Evolutionary conservation across 2,797 vertebrate genomes (phyloP), one percentile per base, ranked within the genome.

Genomic region (Carapus acus): DNA sequence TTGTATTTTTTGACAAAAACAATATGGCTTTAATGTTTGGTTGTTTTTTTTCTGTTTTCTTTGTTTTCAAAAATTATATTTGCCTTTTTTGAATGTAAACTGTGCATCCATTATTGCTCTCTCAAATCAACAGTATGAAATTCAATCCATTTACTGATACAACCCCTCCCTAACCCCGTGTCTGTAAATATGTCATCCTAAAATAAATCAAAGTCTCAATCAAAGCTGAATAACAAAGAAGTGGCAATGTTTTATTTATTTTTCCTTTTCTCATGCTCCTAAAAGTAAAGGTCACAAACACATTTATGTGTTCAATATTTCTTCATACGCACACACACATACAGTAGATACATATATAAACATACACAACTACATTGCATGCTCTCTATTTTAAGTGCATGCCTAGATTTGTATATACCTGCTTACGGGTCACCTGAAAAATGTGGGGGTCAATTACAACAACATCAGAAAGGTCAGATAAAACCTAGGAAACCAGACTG

Each of bases 181-280:
- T 82, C 65, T 77, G 72, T 74, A 83, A 67, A 31, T 40, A 62
- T 83, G 73, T 68, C 50, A 55, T 65, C 51, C 50, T 58, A 62
- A 70, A 83, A 78, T 79, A 80, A 83, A 85, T n/a, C 67, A 47
- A 43, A 58, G 61, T 57, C 39, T 65, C 27, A 76, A 79, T 80
- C 78, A 56, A 73, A 84, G 46, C 71, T 16, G 13, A 69, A 59
- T 54, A 62, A 70, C 78, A 64, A 53, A 79, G 74, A 69, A 81
- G 73, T 86, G 66, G 79, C 73, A 74, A 66, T 59, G 42, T 73
- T 84, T 67, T 74, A 38, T 80, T 81, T 71, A 46, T 51, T 58
- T 69, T 61, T 40, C 17, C 20, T 15, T 56, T 66, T 46, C 40
- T 58, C 58, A 85, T 84, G 84, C 79, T 84, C 80, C 79, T 81